A percentile compares a stretch with the other conserved stretches of the same genome.
Evolutionary conservation across 2,888 invertebrate species (phyloP).

Genomic region (Ornithoptera priamus): DNA sequence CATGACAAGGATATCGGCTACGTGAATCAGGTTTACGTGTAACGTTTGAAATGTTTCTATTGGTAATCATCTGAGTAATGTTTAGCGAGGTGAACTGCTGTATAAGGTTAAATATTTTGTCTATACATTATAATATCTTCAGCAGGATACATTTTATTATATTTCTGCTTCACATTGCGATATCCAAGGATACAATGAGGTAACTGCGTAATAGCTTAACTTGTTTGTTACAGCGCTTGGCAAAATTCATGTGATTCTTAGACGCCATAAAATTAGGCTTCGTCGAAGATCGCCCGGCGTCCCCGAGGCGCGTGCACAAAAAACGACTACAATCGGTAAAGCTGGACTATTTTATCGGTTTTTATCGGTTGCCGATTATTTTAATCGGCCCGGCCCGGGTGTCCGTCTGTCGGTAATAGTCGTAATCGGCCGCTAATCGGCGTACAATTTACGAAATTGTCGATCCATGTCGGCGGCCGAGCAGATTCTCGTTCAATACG

Average conservation of each 20-base stretch:
- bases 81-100: too few relatives aligned
- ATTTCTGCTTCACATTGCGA: not conserved
- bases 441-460: constrained; percentile 79
- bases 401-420: constrained; percentile 76
- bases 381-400: constrained; percentile 75
- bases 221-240: not conserved
- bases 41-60: too few relatives aligned
- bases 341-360: constrained; percentile 70
- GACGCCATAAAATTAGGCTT: constrained; percentile 14
- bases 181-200: not conserved
- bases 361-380: constrained; percentile 78
- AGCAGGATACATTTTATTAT: too few relatives aligned
- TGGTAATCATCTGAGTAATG: too few relatives aligned
- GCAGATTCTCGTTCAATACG: constrained; percentile 57
- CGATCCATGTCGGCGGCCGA: constrained; percentile 76
- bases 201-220: not conserved
- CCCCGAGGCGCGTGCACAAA: constrained; percentile 48
- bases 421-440: constrained; percentile 80
- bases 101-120: too few relatives aligned
- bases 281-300: constrained; percentile 22
- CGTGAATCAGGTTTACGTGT: too few relatives aligned
- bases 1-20: too few relatives aligned
- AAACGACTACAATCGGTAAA: constrained; percentile 59
- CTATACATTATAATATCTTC: too few relatives aligned
- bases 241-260: constrained; percentile 11